Evolutionary conservation across 2,888 invertebrate genomes (phyloP), one percentile per base, ranked within the genome.

Genomic region (Troides aeacus): DNA sequence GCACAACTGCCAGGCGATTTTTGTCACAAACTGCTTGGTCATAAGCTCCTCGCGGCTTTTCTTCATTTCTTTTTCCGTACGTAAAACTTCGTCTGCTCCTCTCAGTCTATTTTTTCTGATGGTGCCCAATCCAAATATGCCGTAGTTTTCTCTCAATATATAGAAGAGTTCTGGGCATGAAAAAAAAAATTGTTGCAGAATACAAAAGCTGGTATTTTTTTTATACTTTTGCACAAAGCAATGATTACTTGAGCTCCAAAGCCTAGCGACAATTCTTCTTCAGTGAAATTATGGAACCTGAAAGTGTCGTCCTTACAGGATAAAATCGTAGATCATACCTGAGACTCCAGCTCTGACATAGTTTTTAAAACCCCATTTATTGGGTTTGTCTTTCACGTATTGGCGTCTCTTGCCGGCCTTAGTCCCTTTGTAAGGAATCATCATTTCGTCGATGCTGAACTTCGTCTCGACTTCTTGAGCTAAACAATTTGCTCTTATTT

Each of bases 281-380:
- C 74, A 30, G 77, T 71, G 62, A 82, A 80, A 17, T 56, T 64
- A 62, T 74, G 70, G 64, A 60, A 72, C 10, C 77, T 36, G 65
- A 83, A 83, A 17, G 79, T 81, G 42, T 5, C 81, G 82, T 18
- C 75, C 78, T 72, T 84, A 83, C 0, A 79, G 46, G 8, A 81
- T 36, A 71, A 83, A 84, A 70, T 84, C 83, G 66, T 82, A 85
- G 50, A 83, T 78, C 24, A 84, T 77, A 3, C 82, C 84, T 42
- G 77, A 75, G n/a, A 81, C 74, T 7, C 83, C 82, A 58, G 81
- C 79, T 24, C 82, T 58, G 2, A 80, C 79, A 73, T 78, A 81
- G 56, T 80, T 78, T 75, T 85, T 84, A 53, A 81, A 80, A 1
- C 84, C 83, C 81, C 81, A 84, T 68, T 84, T 82, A 15, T 72